These are phyloP conservation scores for Tetramorium parvispinum DNA, from an alignment of 1,140 invertebrate species.

Conservation along the genomic window DNA sequence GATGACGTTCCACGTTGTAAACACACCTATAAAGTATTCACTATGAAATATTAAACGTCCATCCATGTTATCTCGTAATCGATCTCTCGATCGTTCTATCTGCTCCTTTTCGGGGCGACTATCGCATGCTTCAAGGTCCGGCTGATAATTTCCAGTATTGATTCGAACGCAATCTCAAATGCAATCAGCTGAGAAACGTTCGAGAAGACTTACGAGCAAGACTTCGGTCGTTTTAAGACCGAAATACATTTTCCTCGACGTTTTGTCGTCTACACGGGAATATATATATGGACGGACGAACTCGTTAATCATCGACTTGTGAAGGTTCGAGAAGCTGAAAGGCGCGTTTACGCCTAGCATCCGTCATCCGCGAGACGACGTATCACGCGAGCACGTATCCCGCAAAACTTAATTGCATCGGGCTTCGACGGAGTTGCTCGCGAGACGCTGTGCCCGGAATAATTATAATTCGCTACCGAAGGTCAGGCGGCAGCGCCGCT, in stretches of 20 bases:
- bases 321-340: slow-evolving; percentile 17
- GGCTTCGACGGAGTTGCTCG: slow-evolving; percentile 40
- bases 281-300: background rate
- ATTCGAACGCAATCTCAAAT: slow-evolving; percentile 9
- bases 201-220: slow-evolving; percentile 8
- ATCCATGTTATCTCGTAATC: background rate
- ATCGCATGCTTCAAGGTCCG: slow-evolving; percentile 41
- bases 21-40: background rate
- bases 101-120: background rate
- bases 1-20: background rate
- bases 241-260: slow-evolving; percentile 28
- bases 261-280: slow-evolving; percentile 24
- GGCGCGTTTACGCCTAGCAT: background rate
- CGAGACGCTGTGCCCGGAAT: slow-evolving; percentile 8
- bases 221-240: slow-evolving; percentile 4
- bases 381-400: background rate
- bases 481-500: slow-evolving; percentile 58
- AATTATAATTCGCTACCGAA: slow-evolving; percentile 73
- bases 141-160: background rate
- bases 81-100: background rate
- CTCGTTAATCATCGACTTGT: slow-evolving; percentile 47
- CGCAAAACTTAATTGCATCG: slow-evolving; percentile 2
- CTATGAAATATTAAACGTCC: background rate
- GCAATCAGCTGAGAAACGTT: slow-evolving; percentile 35
- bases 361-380: background rate